These are phyloP conservation scores for Lamproptera curius DNA, from an alignment of 2,888 invertebrate species.

Conservation along the genomic window DNA sequence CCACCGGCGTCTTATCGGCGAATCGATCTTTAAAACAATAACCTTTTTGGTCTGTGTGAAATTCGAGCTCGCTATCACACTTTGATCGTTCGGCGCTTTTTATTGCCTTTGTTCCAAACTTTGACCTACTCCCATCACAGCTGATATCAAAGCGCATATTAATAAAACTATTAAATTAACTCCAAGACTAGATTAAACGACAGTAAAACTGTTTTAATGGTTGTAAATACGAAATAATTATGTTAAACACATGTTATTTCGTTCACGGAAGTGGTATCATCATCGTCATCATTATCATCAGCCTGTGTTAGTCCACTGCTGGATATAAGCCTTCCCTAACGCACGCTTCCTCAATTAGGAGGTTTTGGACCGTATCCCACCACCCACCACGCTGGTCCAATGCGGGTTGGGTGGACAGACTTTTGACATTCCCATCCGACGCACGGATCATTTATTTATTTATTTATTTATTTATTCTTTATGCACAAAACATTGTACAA, in stretches of 20 bases:
- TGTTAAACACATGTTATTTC: neutral
- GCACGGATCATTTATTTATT: too few relatives aligned
- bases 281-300: too few relatives aligned
- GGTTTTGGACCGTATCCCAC: too few relatives aligned
- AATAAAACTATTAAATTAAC: slow-evolving; percentile 10
- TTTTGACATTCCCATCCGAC: too few relatives aligned
- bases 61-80: slow-evolving; percentile 35
- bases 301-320: too few relatives aligned
- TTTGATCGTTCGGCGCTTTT: slow-evolving; percentile 31
- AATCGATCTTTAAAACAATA: slow-evolving; percentile 43
- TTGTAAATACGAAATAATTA: neutral
- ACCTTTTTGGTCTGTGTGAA: slow-evolving; percentile 43
- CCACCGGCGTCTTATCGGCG: slow-evolving; percentile 29
- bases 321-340: too few relatives aligned
- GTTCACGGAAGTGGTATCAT: too few relatives aligned
- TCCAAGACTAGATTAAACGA: slow-evolving; percentile 11
- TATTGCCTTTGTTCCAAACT: slow-evolving; percentile 32
- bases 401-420: too few relatives aligned
- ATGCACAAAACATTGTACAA: too few relatives aligned
- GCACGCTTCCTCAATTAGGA: too few relatives aligned
- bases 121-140: slow-evolving; percentile 24
- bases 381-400: too few relatives aligned
- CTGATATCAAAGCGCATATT: neutral
- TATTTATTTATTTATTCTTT: too few relatives aligned
- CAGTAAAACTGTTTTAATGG: neutral